Evolutionary conservation across 2,888 invertebrate species (phyloP), one percentile per base, ranked within the genome.

Genomic region (Clivina fossor): DNA sequence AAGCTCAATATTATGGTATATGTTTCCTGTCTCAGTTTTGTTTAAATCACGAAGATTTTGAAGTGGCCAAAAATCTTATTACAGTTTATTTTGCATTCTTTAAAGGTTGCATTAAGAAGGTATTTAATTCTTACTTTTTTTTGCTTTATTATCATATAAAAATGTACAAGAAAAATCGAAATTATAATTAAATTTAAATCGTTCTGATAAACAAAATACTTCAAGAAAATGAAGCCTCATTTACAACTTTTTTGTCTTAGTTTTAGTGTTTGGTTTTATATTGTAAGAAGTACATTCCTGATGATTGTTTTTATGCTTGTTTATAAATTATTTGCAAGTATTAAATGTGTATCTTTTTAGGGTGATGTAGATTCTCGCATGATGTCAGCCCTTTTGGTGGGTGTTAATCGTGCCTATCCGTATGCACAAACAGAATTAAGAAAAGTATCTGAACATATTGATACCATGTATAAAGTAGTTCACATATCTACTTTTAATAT

Each of bases 11-110:
- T 70, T 97, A 96, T 73, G 89, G 91, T 0, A 80, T 98, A 3
- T 96, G 97, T 69, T 92, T 94, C 70, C 76, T 99, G 24, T 87
- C 90, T 40, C 92, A 93, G 71, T 88, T 95, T 69, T 82, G 84
- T 59, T 76, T 94, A 30, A 82, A 82, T 4, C 82, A 83, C 50
- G 84, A 87, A 2, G 89, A 92, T 62, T 76, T 78, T 2, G 80
- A 83, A 41, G 80, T 95, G 11, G 93, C 97, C 0, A 84, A 85
- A 62, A 87, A 84, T 64, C 77, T 99, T 24, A 89, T 99, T 37
- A 81, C 87, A 60, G 88, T 98, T 44, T 99, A 98, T 73, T 93
- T 99, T 71, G 86, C 92, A 0, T 93, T 98, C 71, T 99, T 99
- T 77, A 95, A 94, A 75, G 89, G 93, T 43, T 85, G 88, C 54